phyloP scores from a whole-genome alignment of 2,797 vertebrate species.

The Sciurus vulgaris region DNA sequence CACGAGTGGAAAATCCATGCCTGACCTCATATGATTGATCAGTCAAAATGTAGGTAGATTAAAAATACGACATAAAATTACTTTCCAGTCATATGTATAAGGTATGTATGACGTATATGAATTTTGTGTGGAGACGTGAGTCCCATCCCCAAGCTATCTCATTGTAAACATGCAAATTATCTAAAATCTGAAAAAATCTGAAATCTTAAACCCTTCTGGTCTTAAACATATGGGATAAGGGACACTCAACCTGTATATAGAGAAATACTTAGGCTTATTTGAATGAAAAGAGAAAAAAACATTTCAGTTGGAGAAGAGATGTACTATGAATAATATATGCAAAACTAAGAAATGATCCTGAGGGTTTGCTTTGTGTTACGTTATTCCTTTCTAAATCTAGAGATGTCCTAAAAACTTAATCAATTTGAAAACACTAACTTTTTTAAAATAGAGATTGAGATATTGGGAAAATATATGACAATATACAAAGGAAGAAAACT shows the following conservation, averaged over 20 bases:
- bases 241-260: background rate
- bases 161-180: background rate
- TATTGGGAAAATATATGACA: slow-evolving; percentile 7
- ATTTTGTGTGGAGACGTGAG: background rate
- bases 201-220: background rate
- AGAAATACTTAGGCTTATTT: slow-evolving; percentile 40
- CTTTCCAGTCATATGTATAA: background rate
- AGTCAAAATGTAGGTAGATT: background rate
- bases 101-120: background rate
- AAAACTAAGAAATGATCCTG: slow-evolving; percentile 36
- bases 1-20: background rate
- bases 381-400: slow-evolving; percentile 45
- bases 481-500: slow-evolving; percentile 35
- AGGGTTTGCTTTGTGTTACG: background rate
- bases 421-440: background rate
- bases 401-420: slow-evolving; percentile 25
- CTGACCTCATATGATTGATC: background rate
- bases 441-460: slow-evolving; percentile 61
- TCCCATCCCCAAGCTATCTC: background rate
- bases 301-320: slow-evolving; percentile 31
- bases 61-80: background rate
- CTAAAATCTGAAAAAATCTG: background rate
- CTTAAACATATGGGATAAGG: too few species aligned
- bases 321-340: background rate
- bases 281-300: background rate